Percentiles rank a stretch among this genome's conserved stretches.
phyloP scores from a whole-genome alignment of 2,797 vertebrate genomes.

The Phrynocephalus guinanensis region DNA sequence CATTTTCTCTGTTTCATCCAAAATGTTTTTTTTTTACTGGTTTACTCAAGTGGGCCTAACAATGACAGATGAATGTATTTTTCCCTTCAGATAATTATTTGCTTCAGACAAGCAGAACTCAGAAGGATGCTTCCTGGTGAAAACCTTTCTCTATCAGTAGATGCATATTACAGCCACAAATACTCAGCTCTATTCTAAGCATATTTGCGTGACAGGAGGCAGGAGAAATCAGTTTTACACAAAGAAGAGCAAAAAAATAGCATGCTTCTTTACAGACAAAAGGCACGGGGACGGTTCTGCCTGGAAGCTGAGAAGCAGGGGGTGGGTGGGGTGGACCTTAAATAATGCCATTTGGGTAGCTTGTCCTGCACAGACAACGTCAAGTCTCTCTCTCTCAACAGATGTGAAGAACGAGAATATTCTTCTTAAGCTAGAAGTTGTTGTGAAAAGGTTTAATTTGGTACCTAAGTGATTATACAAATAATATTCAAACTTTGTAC shows the following conservation, averaged over 20 bases:
- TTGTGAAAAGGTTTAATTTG: not conserved
- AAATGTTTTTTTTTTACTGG: conserved; percentile 22
- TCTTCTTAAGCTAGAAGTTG: not conserved
- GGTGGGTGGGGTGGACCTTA: not conserved
- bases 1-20: conserved; percentile 1
- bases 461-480: not conserved
- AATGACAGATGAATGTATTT: not conserved
- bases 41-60: conserved; percentile 31
- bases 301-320: not conserved
- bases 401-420: conserved; percentile 4
- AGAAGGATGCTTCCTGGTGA: conserved; percentile 5
- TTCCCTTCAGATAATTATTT: conserved; percentile 47
- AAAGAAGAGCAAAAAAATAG: conserved; percentile 38
- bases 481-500: not conserved
- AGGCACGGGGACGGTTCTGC: not conserved
- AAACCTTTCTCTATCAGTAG: not conserved
- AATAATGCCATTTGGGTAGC: conserved; percentile 30
- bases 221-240: conserved; percentile 9
- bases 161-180: not conserved
- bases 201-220: conserved; percentile 20
- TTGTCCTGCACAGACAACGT: conserved; percentile 12
- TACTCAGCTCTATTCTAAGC: conserved; percentile 18
- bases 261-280: conserved; percentile 18
- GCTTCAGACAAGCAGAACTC: not conserved
- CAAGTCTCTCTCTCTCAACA: conserved; percentile 17